Evolutionary conservation across 2,888 invertebrate species (phyloP).

Genomic region (Macrophya alboannulata): DNA sequence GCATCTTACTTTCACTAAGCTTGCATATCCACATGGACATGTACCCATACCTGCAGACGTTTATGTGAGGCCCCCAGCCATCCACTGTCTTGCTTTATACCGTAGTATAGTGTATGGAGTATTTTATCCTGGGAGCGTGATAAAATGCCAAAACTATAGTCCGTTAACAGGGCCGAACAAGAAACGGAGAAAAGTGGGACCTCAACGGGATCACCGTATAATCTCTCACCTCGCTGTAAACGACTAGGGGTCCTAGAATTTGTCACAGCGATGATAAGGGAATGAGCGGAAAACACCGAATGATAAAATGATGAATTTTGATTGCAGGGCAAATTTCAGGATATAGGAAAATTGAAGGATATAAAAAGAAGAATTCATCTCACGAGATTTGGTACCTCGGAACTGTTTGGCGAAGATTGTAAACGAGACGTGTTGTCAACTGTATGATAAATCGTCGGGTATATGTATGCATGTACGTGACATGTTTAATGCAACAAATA

Average conservation of each 20-base stretch:
- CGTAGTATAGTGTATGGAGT: constrained; percentile 22
- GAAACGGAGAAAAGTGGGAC: neutral
- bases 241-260: neutral
- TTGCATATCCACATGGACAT: constrained; percentile 26
- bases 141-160: constrained; percentile 44
- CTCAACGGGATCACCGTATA: neutral
- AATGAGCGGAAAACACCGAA: neutral
- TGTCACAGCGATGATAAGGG: neutral
- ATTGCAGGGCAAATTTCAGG: too few relatives aligned
- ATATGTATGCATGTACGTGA: neutral
- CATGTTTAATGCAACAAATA: constrained; percentile 38
- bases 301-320: neutral
- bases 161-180: constrained; percentile 1
- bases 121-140: constrained; percentile 27
- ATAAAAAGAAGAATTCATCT: neutral
- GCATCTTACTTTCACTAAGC: constrained; percentile 52
- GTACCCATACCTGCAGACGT: neutral
- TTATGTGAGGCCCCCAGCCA: neutral
- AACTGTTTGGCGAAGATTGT: neutral
- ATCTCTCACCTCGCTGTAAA: neutral
- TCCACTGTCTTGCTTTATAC: constrained; percentile 6
- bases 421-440: constrained; percentile 8
- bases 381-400: neutral
- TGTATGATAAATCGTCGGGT: constrained; percentile 28
- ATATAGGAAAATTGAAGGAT: neutral